A percentile compares a stretch with the other conserved stretches of the same genome.
Conservation (phyloP, 2,797 vertebrate genomes). For the Benthosema pterotum region DNA sequence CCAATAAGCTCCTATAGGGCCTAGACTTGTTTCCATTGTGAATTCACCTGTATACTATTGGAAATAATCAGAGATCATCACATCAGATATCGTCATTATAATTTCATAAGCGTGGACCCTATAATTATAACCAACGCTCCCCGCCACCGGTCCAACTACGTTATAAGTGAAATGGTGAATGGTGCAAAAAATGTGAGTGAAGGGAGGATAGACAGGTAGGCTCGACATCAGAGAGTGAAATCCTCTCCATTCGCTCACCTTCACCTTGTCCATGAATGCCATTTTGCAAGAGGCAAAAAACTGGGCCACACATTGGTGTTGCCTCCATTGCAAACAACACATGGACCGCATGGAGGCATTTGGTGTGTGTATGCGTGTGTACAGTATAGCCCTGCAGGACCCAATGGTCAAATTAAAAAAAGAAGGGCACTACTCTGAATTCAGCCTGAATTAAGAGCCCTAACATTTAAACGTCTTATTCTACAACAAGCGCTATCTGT, state of each 20-base stretch:
- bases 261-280: neutral
- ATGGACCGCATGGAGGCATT: conserved; percentile 17
- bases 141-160: neutral
- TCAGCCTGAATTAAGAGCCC: too few relatives aligned
- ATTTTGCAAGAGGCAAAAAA: conserved; percentile 11
- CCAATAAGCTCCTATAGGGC: too few relatives aligned
- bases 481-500: too few relatives aligned
- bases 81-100: too few relatives aligned
- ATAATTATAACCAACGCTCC: neutral
- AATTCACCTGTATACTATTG: too few relatives aligned
- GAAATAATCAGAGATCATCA: too few relatives aligned
- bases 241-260: neutral
- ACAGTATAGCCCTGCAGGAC: too few relatives aligned
- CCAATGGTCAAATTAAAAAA: too few relatives aligned
- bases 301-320: neutral
- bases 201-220: neutral
- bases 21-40: too few relatives aligned
- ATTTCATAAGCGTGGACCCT: too few relatives aligned
- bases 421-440: too few relatives aligned
- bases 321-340: conserved; percentile 9
- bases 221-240: neutral
- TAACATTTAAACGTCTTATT: too few relatives aligned
- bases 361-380: neutral
- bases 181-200: neutral
- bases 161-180: neutral